Evolutionary conservation across 2,888 invertebrate genomes (phyloP).

Genomic region (Spisula solida): DNA sequence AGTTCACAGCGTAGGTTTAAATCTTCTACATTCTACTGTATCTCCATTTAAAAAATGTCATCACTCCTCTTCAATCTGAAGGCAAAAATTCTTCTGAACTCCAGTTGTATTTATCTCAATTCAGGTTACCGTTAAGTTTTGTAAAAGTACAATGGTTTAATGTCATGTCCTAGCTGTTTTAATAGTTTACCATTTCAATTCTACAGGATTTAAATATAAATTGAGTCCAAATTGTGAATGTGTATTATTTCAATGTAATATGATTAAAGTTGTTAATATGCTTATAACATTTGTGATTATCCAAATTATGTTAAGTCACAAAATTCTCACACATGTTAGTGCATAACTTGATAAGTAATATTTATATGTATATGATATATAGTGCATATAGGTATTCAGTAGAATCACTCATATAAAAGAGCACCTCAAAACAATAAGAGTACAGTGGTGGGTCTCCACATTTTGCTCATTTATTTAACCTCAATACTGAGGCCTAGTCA

Average conservation of each 20-base stretch:
- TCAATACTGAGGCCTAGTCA: too few species aligned
- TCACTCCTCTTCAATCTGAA: neutral
- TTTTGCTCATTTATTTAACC: too few species aligned
- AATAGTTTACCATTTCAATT: neutral
- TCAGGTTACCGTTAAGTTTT: neutral
- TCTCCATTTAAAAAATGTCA: conserved; percentile 14
- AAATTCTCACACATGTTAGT: neutral
- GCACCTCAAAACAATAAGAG: too few species aligned
- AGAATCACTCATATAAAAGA: too few species aligned
- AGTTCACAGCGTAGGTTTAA: too few species aligned
- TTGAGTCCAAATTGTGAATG: neutral
- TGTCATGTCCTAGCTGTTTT: neutral
- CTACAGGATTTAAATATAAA: neutral
- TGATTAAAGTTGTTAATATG: neutral
- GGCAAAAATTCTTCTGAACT: neutral
- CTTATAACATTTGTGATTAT: neutral
- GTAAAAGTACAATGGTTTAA: neutral
- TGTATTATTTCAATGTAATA: neutral
- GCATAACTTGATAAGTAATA: neutral
- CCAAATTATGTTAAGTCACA: neutral
- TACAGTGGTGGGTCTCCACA: too few species aligned
- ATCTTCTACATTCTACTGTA: neutral
- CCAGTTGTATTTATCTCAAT: neutral
- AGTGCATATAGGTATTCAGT: too few species aligned
- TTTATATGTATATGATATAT: too few species aligned